Evolutionary conservation across 2,113 vertebrate genomes (phyloP).

Genomic region (Apistogramma diplotaenia): DNA sequence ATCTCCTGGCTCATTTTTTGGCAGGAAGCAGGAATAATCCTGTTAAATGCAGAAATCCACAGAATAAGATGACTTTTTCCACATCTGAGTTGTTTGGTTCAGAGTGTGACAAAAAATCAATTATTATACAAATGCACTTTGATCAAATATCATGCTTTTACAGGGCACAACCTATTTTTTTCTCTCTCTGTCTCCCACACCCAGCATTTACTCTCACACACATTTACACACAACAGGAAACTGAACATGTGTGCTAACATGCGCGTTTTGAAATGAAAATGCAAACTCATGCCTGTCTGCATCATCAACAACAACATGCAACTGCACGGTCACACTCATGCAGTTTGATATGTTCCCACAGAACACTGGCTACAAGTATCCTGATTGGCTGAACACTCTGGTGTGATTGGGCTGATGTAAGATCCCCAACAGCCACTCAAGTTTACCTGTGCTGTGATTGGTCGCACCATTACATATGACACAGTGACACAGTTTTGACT

Average conservation of each 20-base stretch:
- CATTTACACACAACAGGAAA: neutral
- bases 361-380: neutral
- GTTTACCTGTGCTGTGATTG: slow-evolving; percentile 59
- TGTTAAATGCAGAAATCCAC: neutral
- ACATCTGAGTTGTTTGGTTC: neutral
- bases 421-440: neutral
- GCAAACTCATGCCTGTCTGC: neutral
- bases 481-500: slow-evolving; percentile 68
- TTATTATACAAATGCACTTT: neutral
- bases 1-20: neutral
- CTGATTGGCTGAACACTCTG: slow-evolving; percentile 41
- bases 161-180: neutral
- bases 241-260: neutral
- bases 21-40: slow-evolving; percentile 6
- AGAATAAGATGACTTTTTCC: neutral
- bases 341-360: neutral
- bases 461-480: slow-evolving; percentile 48
- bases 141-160: neutral
- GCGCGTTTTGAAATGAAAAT: neutral
- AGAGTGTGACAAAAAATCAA: neutral
- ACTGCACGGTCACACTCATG: neutral
- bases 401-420: slow-evolving; percentile 30
- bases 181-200: neutral
- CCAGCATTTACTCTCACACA: neutral
- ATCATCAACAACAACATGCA: neutral